Evolutionary conservation across 2,113 vertebrate species (phyloP).

Genomic region (Rhadina sibilatrix): DNA sequence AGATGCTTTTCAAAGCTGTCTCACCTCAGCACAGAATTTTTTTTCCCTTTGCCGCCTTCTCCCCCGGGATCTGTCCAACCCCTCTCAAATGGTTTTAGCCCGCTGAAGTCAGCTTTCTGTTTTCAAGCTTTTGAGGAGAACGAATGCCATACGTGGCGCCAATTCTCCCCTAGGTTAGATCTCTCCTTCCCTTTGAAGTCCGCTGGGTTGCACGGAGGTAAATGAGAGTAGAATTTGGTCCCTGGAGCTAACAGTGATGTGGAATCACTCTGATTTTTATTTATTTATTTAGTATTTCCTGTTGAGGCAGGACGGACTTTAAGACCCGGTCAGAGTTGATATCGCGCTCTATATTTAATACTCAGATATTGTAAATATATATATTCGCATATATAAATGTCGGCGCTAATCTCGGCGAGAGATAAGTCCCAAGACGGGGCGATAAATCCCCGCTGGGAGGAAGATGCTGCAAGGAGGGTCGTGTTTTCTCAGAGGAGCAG

Average conservation of each 20-base stretch:
- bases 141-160: not conserved
- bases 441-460: not conserved
- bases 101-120: not conserved
- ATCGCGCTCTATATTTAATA: not conserved
- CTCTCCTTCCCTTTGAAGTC: conserved; percentile 29
- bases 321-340: not conserved
- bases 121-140: not conserved
- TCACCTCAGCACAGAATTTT: not conserved
- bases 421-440: no score
- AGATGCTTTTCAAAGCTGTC: conserved; percentile 34
- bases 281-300: not conserved
- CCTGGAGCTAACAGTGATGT: not conserved
- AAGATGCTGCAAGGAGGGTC: not conserved
- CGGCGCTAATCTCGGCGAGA: not conserved
- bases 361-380: no score
- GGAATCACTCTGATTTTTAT: not conserved
- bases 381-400: not conserved
- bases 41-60: not conserved
- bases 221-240: not conserved
- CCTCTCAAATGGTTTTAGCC: not conserved
- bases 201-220: not conserved
- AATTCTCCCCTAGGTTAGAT: conserved; percentile 23
- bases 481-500: not conserved
- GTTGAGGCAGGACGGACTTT: not conserved
- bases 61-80: not conserved